phyloP scores from a whole-genome alignment of 2,797 vertebrate genomes.

The Fistularia tabacaria region DNA sequence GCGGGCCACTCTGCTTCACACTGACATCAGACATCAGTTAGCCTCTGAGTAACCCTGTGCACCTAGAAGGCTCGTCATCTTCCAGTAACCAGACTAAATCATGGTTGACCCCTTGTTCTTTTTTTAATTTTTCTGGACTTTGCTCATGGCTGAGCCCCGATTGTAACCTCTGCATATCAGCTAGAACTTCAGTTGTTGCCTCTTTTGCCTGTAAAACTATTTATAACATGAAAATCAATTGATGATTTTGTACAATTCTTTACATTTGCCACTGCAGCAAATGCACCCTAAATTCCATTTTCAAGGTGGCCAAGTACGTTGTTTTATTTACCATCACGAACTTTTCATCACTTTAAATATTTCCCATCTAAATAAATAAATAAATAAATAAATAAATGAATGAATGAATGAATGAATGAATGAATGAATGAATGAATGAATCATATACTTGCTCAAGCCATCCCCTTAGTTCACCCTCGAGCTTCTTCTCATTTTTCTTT shows the following conservation, averaged over 20 bases:
- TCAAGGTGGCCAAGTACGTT: too few relatives aligned
- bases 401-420: neutral
- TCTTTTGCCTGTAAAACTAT: constrained; percentile 7
- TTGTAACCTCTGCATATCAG: neutral
- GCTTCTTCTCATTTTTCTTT: too few relatives aligned
- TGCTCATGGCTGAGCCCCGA: constrained; percentile 45
- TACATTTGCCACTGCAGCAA: constrained; percentile 27
- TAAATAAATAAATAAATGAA: too few relatives aligned
- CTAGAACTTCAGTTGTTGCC: too few relatives aligned
- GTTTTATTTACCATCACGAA: too few relatives aligned
- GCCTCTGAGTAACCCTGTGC: constrained; percentile 48
- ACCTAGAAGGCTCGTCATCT: constrained; percentile 49
- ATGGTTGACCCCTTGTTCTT: constrained; percentile 27
- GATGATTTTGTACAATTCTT: constrained; percentile 30
- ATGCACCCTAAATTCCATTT: constrained; percentile 23
- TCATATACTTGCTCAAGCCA: neutral
- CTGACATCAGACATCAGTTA: constrained; percentile 54
- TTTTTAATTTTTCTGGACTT: constrained; percentile 52
- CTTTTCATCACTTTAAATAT: too few relatives aligned
- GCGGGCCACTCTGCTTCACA: constrained; percentile 32
- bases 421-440: neutral
- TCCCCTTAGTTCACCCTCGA: neutral
- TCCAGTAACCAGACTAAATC: constrained; percentile 55
- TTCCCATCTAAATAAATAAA: too few relatives aligned
- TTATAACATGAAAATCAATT: constrained; percentile 30